These are phyloP conservation scores for Zaprionus lineosus DNA, from an alignment of 2,888 invertebrate species.

Conservation along the genomic window DNA sequence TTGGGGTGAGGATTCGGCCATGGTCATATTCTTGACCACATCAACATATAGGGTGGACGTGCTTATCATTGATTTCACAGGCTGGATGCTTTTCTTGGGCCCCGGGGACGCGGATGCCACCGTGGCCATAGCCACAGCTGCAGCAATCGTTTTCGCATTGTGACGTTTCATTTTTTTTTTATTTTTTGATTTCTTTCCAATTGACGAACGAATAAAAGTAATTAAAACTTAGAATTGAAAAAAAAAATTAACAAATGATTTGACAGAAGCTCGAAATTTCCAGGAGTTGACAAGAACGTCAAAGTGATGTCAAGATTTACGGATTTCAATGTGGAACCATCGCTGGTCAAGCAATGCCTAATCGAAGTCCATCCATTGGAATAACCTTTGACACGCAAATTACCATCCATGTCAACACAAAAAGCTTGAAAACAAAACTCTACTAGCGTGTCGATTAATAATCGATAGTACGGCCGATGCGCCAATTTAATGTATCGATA, in stretches of 20 bases:
- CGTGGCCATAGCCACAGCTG: slow-evolving; percentile 34
- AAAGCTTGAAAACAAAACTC: too few species aligned
- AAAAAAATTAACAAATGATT: slow-evolving; percentile 5
- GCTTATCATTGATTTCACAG: neutral
- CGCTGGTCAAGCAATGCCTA: neutral
- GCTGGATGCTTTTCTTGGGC: slow-evolving; percentile 18
- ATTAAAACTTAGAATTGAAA: neutral
- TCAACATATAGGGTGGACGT: slow-evolving; percentile 51
- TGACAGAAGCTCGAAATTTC: slow-evolving; percentile 4
- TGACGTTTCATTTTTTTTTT: slow-evolving; percentile 49
- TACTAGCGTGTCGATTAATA: neutral
- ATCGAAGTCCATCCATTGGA: neutral
- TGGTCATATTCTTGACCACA: slow-evolving; percentile 54
- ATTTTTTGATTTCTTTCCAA: neutral
- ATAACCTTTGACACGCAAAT: neutral
- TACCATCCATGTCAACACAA: neutral
- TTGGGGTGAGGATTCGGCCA: slow-evolving; percentile 2
- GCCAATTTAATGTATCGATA: slow-evolving; percentile 32
- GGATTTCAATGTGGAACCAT: too few species aligned
- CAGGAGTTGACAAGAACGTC: neutral
- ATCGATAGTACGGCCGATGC: too few species aligned
- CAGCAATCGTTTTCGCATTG: slow-evolving; percentile 36
- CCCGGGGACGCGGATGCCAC: slow-evolving; percentile 17
- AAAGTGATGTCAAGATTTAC: slow-evolving; percentile 1
- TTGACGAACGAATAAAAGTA: neutral